Evolutionary conservation across 2,797 vertebrate genomes (phyloP).

Genomic region (Choloepus didactylus): DNA sequence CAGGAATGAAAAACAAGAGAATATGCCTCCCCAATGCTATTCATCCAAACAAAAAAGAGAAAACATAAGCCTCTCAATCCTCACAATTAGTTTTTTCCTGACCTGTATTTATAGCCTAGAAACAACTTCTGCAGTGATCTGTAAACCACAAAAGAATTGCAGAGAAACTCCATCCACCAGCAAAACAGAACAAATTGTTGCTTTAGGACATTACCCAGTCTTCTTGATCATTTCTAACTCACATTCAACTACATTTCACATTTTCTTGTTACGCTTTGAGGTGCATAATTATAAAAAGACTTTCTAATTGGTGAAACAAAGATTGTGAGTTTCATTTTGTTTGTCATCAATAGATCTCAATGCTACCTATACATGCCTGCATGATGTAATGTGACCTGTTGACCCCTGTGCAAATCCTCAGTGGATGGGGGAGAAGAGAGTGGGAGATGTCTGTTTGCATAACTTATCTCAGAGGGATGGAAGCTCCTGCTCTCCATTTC

Average conservation of each 20-base stretch:
- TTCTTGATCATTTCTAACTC: not conserved
- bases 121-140: constrained; percentile 54
- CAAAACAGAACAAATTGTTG: not conserved
- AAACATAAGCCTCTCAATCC: not conserved
- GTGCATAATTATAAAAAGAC: not conserved
- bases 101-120: constrained; percentile 41
- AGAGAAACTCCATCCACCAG: not conserved
- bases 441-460: not conserved
- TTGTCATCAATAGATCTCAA: not conserved
- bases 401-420: not conserved
- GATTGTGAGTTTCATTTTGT: not conserved
- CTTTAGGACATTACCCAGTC: not conserved
- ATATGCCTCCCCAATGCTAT: not conserved
- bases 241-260: not conserved
- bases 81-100: constrained; percentile 58
- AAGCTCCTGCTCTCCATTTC: not conserved
- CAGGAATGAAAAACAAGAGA: not conserved
- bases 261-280: not conserved
- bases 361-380: not conserved
- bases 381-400: not conserved
- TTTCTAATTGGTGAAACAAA: constrained; percentile 38
- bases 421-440: not conserved
- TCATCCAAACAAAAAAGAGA: not conserved
- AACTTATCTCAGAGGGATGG: not conserved
- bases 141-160: constrained; percentile 55